Evolutionary conservation across 1,140 invertebrate species (phyloP), one percentile per base, ranked within the genome.

Genomic region (Portunus trituberculatus): DNA sequence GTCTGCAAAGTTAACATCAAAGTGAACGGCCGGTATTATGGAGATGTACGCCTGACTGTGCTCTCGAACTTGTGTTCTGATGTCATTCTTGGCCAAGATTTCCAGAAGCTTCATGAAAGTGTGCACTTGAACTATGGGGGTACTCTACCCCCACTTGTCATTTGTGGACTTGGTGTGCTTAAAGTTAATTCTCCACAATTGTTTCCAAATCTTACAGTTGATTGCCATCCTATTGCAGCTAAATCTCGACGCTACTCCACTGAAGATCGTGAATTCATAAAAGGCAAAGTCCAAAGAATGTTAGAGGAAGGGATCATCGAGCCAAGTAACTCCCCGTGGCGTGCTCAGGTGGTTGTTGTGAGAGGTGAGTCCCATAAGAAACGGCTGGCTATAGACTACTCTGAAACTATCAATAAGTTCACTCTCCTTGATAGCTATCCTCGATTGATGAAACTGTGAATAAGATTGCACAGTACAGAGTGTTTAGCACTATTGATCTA

Each of bases 401-500:
- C 88, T 46, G n/a, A 92, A 14, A 52, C 88, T 88, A 92, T 94
- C 84, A 94, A 92, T 45, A 92, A 95, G 87, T 95, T 91, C 28
- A 92, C 94, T 59, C 94, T 95, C 87, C 89, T 95, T 46, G 94
- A 95, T 93, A 48, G 94, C 39, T 95, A 95, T 52, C 94, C 94
- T 82, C 48, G 0, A 92, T 95, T 95, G 94, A 95, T 89, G 89
- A 95, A 28, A 95, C 94, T 82, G 89, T 95, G 59, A 93, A 92
- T 45, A 91, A 87, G 32, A 95, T 92, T 87, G n/a, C 46, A 48
- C 76, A 87, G 82, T 95, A 95, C 59, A 28, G 59, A 25, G 89
- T 92, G 10, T 95, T 96, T 90, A 96, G 95, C 20, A 96, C 92
- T 46, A 94, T 97, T n/a, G 96, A 97, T 92, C 52, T 97, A 91